These are phyloP conservation scores for Otus scops DNA, from an alignment of 2,797 vertebrate genomes.

Conservation along the genomic window DNA sequence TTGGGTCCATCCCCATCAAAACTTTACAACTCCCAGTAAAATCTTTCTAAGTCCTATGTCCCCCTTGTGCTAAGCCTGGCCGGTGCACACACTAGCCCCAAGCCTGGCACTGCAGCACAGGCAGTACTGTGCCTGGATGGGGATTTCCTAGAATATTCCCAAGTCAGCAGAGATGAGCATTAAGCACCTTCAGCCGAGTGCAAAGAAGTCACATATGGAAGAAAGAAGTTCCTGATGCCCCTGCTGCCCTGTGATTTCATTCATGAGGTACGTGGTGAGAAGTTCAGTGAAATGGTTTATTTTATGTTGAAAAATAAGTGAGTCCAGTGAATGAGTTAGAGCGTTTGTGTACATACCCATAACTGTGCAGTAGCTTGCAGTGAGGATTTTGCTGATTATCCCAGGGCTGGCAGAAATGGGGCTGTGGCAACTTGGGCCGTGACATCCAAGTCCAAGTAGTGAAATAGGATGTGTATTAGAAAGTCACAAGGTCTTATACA, in stretches of 20 bases:
- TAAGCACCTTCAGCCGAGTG: neutral
- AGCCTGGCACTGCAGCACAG: neutral
- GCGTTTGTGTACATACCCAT: neutral
- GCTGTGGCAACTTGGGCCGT: neutral
- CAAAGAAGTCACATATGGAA: neutral
- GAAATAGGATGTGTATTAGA: neutral
- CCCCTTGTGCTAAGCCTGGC: neutral
- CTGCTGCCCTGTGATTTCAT: neutral
- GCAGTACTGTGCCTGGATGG: fast-evolving
- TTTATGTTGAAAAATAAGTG: neutral
- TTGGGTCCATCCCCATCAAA: neutral
- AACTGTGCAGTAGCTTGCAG: neutral
- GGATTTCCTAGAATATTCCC: too few relatives aligned
- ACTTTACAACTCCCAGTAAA: neutral
- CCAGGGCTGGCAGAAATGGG: neutral
- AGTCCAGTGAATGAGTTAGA: neutral
- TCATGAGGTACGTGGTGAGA: neutral
- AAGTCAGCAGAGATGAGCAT: neutral
- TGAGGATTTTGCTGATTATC: neutral
- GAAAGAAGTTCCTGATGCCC: neutral
- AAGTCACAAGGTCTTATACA: neutral
- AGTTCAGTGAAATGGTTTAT: neutral
- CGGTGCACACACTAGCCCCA: fast-evolving
- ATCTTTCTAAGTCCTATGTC: neutral
- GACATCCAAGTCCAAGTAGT: neutral